Evolutionary conservation across 2,797 vertebrate genomes (phyloP), one percentile per base, ranked within the genome.

Genomic region (Diplodus puntazzo): DNA sequence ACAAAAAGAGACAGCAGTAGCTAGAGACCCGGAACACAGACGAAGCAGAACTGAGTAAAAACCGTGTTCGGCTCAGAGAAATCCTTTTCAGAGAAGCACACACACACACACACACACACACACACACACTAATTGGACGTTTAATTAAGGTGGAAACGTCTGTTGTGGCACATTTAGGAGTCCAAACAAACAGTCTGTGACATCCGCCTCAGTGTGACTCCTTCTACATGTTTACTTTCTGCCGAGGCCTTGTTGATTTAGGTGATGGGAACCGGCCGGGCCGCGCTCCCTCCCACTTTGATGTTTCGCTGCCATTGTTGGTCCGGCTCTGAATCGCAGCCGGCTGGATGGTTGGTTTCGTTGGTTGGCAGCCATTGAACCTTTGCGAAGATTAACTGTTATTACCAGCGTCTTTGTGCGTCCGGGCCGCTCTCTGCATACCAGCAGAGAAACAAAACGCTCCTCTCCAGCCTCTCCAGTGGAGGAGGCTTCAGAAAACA

Each of bases 401-500:
- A 91, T 92, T 93, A 92, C 89, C 87, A 43, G 20, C 54, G 59
- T 89, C 87, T 87, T 87, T 91, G 92, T 91, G 82, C 43, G 1
- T 64, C 45, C 69, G 11, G 69, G 81, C 87, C 69, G 87, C 87
- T 89, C 89, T 92, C 89, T 72, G 89, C 92, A 92, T 93, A 94
- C 91, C 91, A 85, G 86, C 73, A 5, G 54, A 10, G 63, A 74
- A 89, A 94, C 91, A 94, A 93, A 91, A 89, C 73, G 21, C 88
- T 85, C 82, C 90, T 88, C 88, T 90, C 75, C 89, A 88, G 85
- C 84, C 86, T 81, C 92, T 93, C 85, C 74, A 91, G 86, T 91
- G 90, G 87, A 94, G 92, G 92, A 90, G 89, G 86, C 93, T 94
- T 91, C 88, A 93, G 88, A 80, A 80, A 91, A 84, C 92, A 91